Evolutionary conservation across 2,797 vertebrate species (phyloP).

Genomic region (Ataeniobius toweri): DNA sequence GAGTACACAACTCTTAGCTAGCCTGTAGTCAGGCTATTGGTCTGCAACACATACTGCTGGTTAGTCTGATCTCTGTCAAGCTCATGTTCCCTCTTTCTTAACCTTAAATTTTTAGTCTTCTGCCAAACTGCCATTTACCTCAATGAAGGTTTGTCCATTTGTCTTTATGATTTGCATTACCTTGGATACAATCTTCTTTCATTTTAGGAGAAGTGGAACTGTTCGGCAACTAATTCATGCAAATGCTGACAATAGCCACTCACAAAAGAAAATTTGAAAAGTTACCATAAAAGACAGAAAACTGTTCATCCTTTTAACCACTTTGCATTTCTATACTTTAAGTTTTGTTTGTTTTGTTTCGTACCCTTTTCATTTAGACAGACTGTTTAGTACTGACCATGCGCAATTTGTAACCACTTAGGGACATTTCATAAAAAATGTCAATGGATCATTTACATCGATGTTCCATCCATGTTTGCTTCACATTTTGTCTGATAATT

Average conservation of each 20-base stretch:
- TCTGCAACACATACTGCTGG: constrained; percentile 40
- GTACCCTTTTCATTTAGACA: too few species aligned
- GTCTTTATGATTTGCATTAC: constrained; percentile 42
- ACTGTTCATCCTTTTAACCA: too few species aligned
- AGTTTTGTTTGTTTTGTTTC: too few species aligned
- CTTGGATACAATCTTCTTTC: constrained; percentile 37
- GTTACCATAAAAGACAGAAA: too few species aligned
- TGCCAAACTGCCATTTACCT: constrained; percentile 39
- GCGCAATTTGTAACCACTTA: too few species aligned
- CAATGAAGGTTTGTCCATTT: constrained; percentile 48
- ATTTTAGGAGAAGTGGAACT: constrained; percentile 38
- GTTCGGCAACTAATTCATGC: constrained; percentile 38
- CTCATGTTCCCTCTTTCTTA: constrained; percentile 17
- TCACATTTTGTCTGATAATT: too few species aligned
- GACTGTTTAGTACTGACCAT: too few species aligned
- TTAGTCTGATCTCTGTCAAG: constrained; percentile 44
- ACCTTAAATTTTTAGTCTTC: constrained; percentile 8
- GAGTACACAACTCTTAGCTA: constrained; percentile 16
- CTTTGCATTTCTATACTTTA: too few species aligned
- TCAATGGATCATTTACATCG: too few species aligned
- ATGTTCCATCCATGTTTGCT: too few species aligned
- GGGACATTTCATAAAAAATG: too few species aligned
- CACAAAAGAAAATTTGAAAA: too few species aligned
- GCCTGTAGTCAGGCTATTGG: constrained; percentile 33
- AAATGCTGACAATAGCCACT: neutral